phyloP scores from a whole-genome alignment of 2,888 invertebrate species.

The Drosophila kuntzei region DNA sequence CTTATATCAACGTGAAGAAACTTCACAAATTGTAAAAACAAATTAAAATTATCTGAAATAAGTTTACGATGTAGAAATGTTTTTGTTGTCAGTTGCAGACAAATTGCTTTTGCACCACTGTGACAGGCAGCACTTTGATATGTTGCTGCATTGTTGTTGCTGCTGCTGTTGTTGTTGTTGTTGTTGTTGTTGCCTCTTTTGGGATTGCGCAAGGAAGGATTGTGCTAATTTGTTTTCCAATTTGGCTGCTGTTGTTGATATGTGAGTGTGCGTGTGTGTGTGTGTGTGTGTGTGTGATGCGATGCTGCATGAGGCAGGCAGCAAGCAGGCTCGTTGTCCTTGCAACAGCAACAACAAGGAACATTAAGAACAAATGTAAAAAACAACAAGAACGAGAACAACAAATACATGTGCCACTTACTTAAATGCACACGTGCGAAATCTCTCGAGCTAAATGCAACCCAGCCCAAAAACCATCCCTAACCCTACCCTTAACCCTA shows the following conservation, averaged over 20 bases:
- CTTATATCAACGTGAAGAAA: not conserved
- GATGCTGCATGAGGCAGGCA: slow-evolving; percentile 7
- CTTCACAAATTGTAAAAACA: not conserved
- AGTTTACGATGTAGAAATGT: not conserved
- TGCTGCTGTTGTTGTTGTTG: slow-evolving; percentile 8
- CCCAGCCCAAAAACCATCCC: slow-evolving; percentile 15
- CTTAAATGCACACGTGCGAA: slow-evolving; percentile 80
- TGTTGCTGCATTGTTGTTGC: slow-evolving; percentile 8
- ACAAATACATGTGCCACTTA: slow-evolving; percentile 61
- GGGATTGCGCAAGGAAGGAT: slow-evolving; percentile 61
- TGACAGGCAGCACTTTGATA: slow-evolving; percentile 28
- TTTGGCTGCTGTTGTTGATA: slow-evolving; percentile 52
- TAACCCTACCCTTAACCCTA: not conserved
- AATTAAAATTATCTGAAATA: slow-evolving; percentile 13
- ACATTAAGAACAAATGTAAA: slow-evolving; percentile 17
- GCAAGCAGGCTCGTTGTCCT: slow-evolving; percentile 47
- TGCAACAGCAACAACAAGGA: slow-evolving; percentile 17
- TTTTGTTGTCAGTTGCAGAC: slow-evolving; percentile 19
- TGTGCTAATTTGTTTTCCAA: slow-evolving; percentile 78
- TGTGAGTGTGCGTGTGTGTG: slow-evolving; percentile 7
- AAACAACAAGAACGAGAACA: slow-evolving; percentile 18
- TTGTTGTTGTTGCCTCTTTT: slow-evolving; percentile 18
- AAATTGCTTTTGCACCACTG: slow-evolving; percentile 55
- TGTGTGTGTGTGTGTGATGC: slow-evolving; percentile 16
- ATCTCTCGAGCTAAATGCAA: slow-evolving; percentile 78